Percentiles rank a stretch among this genome's conserved stretches.
Evolutionary conservation across 2,888 invertebrate species (phyloP).

Genomic region (Blera fallax): DNA sequence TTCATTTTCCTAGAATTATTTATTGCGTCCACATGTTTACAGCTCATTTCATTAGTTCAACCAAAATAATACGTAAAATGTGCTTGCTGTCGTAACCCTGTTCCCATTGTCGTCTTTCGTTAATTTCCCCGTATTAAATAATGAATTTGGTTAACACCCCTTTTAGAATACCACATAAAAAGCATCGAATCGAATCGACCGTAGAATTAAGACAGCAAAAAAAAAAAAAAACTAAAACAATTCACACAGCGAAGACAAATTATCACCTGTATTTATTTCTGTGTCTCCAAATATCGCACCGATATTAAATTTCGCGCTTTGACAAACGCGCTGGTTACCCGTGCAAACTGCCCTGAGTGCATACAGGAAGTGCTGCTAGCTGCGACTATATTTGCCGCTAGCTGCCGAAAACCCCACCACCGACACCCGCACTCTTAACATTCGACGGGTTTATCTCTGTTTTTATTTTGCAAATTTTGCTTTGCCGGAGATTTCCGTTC

Average conservation of each 20-base stretch:
- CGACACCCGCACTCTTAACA: constrained; percentile 28
- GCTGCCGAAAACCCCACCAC: constrained; percentile 10
- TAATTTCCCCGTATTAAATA: constrained; percentile 12
- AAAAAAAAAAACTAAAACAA: constrained; percentile 6
- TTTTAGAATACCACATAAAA: background rate
- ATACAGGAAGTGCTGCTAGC: constrained; percentile 55
- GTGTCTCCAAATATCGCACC: constrained; percentile 27
- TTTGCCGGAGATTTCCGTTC: constrained; percentile 58
- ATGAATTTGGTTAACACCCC: constrained; percentile 25
- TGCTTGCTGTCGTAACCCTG: background rate
- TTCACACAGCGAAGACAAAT: constrained; percentile 24
- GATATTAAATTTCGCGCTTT: background rate
- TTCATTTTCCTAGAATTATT: background rate
- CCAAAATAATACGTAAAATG: background rate
- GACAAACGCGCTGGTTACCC: constrained; percentile 16
- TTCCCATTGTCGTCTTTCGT: background rate
- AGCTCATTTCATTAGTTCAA: background rate
- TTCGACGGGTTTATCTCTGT: constrained; percentile 16
- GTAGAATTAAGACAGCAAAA: too few species aligned
- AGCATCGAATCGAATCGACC: background rate
- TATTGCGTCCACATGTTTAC: background rate
- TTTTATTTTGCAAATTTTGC: constrained; percentile 39
- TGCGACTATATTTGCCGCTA: constrained; percentile 32
- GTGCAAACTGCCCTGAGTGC: constrained; percentile 28
- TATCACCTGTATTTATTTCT: constrained; percentile 26